These are phyloP conservation scores for Spatulosminthurus flaviceps DNA, from an alignment of 2,888 invertebrate genomes.

Conservation along the genomic window DNA sequence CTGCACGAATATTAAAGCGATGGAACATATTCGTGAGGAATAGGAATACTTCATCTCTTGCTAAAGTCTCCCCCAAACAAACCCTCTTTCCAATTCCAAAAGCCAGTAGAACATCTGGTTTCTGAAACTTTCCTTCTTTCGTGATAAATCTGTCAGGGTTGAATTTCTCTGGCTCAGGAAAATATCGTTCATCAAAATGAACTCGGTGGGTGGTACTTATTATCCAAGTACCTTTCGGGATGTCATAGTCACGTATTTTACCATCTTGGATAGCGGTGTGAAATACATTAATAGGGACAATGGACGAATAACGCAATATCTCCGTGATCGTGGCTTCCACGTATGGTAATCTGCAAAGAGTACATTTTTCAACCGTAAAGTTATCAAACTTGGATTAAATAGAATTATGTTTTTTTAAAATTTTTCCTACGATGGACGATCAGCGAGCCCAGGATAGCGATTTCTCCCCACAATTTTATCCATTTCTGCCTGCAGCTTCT, in stretches of 20 bases:
- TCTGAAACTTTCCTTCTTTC: not conserved
- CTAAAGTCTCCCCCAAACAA: not conserved
- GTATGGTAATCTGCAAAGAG: not conserved
- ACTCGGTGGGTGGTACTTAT: not conserved
- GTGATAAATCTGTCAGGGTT: not conserved
- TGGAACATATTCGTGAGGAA: not conserved
- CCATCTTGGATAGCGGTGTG: not conserved
- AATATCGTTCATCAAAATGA: not conserved
- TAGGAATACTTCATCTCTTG: not conserved
- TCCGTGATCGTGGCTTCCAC: not conserved
- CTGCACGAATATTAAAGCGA: not conserved
- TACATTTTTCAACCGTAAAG: too few relatives aligned
- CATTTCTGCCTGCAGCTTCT: conserved; percentile 51
- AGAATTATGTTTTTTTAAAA: too few relatives aligned
- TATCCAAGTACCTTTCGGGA: conserved; percentile 15
- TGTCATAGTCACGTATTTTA: not conserved
- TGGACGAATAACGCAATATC: not conserved
- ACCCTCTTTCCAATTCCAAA: not conserved
- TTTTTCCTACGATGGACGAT: conserved; percentile 33
- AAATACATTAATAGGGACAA: not conserved
- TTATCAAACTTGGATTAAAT: too few relatives aligned
- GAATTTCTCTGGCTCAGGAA: not conserved
- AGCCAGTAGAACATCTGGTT: not conserved
- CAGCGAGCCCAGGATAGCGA: conserved; percentile 41
- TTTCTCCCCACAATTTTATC: conserved; percentile 42